Base-by-base conservation (phyloP, 2,797 vertebrate species). In the Avahi laniger region DNA sequence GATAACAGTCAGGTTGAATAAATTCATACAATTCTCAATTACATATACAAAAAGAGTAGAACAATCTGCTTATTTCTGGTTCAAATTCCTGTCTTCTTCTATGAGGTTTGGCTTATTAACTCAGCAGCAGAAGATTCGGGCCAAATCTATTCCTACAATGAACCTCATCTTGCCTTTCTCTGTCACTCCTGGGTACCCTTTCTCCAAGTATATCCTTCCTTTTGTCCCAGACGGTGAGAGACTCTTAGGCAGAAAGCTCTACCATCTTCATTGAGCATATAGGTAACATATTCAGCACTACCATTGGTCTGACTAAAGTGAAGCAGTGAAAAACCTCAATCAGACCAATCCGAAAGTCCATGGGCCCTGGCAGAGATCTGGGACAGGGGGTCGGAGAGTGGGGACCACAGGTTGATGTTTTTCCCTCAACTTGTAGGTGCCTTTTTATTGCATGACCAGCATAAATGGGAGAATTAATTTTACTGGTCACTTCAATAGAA, bases 81-180 rank as follows among this genome's bases (percentile, higher is more conserved):
- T 82, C 43, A 18, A 76, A 91, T 95, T 75, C 24, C 57, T 82
- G 11, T 92, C 72, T 93, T 93, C 86, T 96, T 95, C 72, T 12
- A 67, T 1, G 59, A 79, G 33, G 24, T 43, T 70, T 79, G 57
- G 33, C 33, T 94, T 79, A 72, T 9, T 76, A 59, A 69, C 7
- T 81, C 65, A 65, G 26, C 22, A 86, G 26, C 6, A 69, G 33
- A 84, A 95, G 84, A 15, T 75, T 86, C 3, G 12, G 41, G 24
- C 14, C 73, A 83, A 79, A 82, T 70, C 9, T 67, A 30, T 65
- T n/a, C 4, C 13, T 43, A 12, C 20, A 54, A 54, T 80, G 18
- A 95, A 30, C 13, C 43, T 76, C 54, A 50, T 65, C 38, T 83
- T 81, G 3, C 9, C 72, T 41, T 92, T 84, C 43, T 75, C 43